A percentile compares a stretch with the other conserved stretches of the same genome.
Evolutionary conservation across 1,140 invertebrate genomes (phyloP).

Genomic region (Heliconius melpomene): DNA sequence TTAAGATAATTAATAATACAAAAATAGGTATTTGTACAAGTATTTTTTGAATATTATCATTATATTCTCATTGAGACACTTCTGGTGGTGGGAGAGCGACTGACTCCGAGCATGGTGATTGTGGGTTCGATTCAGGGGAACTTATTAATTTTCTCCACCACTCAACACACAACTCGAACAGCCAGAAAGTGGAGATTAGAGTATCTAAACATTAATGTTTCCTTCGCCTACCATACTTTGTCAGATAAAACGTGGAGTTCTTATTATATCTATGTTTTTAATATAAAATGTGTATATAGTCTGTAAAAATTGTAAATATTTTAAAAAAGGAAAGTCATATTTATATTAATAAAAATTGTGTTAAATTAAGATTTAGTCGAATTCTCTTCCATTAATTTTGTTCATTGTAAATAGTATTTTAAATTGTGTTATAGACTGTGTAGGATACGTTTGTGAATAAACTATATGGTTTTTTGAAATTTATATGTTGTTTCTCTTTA

Average conservation of each 20-base stretch:
- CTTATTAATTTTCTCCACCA: too few relatives aligned
- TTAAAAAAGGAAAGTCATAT: constrained; percentile 21
- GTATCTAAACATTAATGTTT: too few relatives aligned
- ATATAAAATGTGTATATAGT: constrained; percentile 7
- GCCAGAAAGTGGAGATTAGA: too few relatives aligned
- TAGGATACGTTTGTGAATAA: constrained; percentile 27
- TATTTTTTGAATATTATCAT: too few relatives aligned
- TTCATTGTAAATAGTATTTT: constrained; percentile 19
- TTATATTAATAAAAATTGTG: constrained; percentile 16
- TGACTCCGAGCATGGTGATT: too few relatives aligned
- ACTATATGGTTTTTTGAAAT: constrained; percentile 30
- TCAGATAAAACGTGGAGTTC: background rate
- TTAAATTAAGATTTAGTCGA: constrained; percentile 10
- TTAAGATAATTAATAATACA: too few relatives aligned
- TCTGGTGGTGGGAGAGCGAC: too few relatives aligned
- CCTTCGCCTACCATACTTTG: background rate
- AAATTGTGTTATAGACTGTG: constrained; percentile 20
- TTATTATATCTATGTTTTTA: background rate
- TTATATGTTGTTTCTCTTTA: constrained; percentile 22
- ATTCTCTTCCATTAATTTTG: constrained; percentile 12
- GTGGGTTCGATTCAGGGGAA: too few relatives aligned
- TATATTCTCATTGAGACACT: too few relatives aligned
- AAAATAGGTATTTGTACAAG: too few relatives aligned
- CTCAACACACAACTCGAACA: too few relatives aligned
- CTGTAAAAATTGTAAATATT: constrained; percentile 22